These are phyloP conservation scores for Halocaridina rubra DNA, from an alignment of 2,888 invertebrate species.

Conservation along the genomic window DNA sequence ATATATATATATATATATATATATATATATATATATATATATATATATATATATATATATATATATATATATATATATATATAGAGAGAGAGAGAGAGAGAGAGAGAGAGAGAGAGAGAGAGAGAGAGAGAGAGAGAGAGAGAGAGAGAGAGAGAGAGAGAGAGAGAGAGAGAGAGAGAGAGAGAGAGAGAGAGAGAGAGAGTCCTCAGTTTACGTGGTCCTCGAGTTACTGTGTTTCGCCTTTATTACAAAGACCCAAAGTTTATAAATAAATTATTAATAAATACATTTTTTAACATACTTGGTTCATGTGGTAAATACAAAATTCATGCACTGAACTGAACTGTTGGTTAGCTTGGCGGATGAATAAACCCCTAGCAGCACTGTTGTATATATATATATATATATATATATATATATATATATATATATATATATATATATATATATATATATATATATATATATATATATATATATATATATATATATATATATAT, in stretches of 20 bases:
- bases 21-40: background rate
- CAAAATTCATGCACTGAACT: too few relatives aligned
- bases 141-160: background rate
- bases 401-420: background rate
- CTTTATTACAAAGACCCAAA: too few relatives aligned
- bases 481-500: background rate
- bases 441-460: conserved; percentile 39
- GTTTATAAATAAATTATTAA: too few relatives aligned
- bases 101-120: conserved; percentile 9
- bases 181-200: background rate
- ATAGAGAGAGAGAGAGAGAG: conserved; percentile 16
- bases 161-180: background rate
- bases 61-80: background rate
- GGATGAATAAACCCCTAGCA: background rate
- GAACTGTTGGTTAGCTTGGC: background rate
- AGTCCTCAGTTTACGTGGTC: too few relatives aligned
- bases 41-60: background rate
- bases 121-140: background rate
- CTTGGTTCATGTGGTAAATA: too few relatives aligned
- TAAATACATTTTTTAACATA: too few relatives aligned
- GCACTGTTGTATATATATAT: background rate
- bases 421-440: conserved; percentile 32
- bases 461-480: conserved; percentile 25
- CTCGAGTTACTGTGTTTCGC: too few relatives aligned
- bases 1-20: background rate